These are phyloP conservation scores for Phoxinus phoxinus DNA, from an alignment of 2,113 vertebrate species.

Conservation along the genomic window DNA sequence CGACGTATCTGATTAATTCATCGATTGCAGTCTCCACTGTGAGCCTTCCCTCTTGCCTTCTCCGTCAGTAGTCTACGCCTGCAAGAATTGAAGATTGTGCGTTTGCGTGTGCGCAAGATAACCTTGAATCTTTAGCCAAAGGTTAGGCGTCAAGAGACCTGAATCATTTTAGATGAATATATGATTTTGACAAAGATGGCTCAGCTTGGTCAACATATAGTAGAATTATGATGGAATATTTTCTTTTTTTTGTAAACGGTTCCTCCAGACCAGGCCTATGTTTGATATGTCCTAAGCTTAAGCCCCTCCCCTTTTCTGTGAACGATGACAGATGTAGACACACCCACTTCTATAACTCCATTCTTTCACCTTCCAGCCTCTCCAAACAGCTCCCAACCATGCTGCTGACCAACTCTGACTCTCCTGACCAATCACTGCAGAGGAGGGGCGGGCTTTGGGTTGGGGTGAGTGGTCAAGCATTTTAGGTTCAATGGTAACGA, in stretches of 20 bases:
- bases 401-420: slow-evolving; percentile 49
- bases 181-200: slow-evolving; percentile 15
- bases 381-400: slow-evolving; percentile 43
- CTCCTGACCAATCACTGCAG: slow-evolving; percentile 38
- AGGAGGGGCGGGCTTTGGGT: slow-evolving; percentile 29
- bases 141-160: slow-evolving; percentile 64
- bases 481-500: slow-evolving; percentile 45
- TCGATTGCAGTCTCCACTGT: slow-evolving; percentile 68
- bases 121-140: slow-evolving; percentile 73
- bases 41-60: slow-evolving; percentile 72
- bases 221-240: slow-evolving; percentile 8
- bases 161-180: slow-evolving; percentile 52
- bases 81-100: slow-evolving; percentile 59
- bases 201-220: slow-evolving; percentile 28
- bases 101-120: slow-evolving; percentile 52
- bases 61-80: slow-evolving; percentile 63
- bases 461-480: slow-evolving; percentile 32
- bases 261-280: slow-evolving; percentile 41
- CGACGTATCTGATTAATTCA: slow-evolving; percentile 49
- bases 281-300: slow-evolving; percentile 43
- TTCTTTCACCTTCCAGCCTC: slow-evolving; percentile 31
- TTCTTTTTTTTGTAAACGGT: slow-evolving; percentile 48
- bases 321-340: background rate
- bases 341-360: slow-evolving; percentile 10
- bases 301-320: slow-evolving; percentile 39